Evolutionary conservation across 2,797 vertebrate species (phyloP).

Genomic region (Galaxias olidus): DNA sequence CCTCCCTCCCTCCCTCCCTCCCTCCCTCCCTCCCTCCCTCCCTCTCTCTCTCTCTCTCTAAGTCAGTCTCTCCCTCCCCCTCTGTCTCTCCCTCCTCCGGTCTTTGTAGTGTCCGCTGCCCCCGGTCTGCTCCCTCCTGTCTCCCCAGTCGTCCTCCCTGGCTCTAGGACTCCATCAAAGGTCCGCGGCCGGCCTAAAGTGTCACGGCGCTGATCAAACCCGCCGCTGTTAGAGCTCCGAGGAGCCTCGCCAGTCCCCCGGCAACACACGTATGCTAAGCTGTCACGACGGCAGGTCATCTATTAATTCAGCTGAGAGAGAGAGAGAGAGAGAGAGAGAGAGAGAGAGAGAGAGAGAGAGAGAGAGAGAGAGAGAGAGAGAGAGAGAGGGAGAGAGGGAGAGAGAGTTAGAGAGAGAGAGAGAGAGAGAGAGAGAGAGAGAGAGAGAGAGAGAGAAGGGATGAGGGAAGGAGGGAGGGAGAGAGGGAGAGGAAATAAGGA

Average conservation of each 20-base stretch:
- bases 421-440: conserved; percentile 6
- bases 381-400: neutral
- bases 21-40: conserved; percentile 2
- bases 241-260: conserved; percentile 33
- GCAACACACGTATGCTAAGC: conserved; percentile 33
- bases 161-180: conserved; percentile 48
- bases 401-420: too few relatives aligned
- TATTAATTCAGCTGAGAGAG: conserved; percentile 32
- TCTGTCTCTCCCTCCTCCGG: neutral
- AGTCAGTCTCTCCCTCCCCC: too few relatives aligned
- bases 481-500: conserved; percentile 5
- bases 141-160: conserved; percentile 25
- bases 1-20: neutral
- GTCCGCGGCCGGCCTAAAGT: conserved; percentile 35
- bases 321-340: conserved; percentile 1
- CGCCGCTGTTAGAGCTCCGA: conserved; percentile 43
- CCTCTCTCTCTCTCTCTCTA: conserved; percentile 2
- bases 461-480: neutral
- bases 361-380: conserved; percentile 12
- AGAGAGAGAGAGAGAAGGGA: neutral
- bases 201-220: conserved; percentile 59
- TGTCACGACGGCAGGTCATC: conserved; percentile 47
- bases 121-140: conserved; percentile 32
- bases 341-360: conserved; percentile 4
- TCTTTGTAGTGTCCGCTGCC: conserved; percentile 28